Evolutionary conservation across 2,888 invertebrate species (phyloP).

Genomic region (Pseudanteris insignis): DNA sequence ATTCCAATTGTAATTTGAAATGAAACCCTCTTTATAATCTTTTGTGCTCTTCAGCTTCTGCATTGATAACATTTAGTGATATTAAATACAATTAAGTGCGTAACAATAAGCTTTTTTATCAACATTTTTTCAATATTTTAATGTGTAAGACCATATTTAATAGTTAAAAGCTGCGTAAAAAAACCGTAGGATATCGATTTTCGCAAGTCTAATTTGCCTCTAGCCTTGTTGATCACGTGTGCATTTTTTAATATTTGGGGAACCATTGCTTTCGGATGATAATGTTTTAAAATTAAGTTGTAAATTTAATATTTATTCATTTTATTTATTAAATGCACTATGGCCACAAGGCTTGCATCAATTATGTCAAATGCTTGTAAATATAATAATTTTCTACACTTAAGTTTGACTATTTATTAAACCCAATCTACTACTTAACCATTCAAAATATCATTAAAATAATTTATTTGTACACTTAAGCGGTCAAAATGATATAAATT

Average conservation of each 20-base stretch:
- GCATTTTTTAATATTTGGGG: conserved; percentile 32
- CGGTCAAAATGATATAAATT: too few relatives aligned
- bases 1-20: too few relatives aligned
- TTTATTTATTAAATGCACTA: conserved; percentile 38
- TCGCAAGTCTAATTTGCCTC: conserved; percentile 30
- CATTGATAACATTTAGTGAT: conserved; percentile 11
- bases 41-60: conserved; percentile 24
- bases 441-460: too few relatives aligned
- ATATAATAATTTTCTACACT: conserved; percentile 29
- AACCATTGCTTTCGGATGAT: conserved; percentile 6
- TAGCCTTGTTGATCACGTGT: conserved; percentile 44
- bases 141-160: conserved; percentile 8
- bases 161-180: conserved; percentile 3
- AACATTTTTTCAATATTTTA: conserved; percentile 2
- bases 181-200: conserved; percentile 15
- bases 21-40: too few relatives aligned
- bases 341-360: conserved; percentile 41
- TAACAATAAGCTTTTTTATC: conserved; percentile 14
- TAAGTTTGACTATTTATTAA: too few relatives aligned
- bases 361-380: conserved; percentile 32
- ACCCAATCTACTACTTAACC: too few relatives aligned
- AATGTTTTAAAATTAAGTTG: conserved; percentile 10
- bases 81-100: conserved; percentile 14
- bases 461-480: too few relatives aligned
- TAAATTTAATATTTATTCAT: conserved; percentile 19